phyloP scores from a whole-genome alignment of 2,113 vertebrate species.

The Ceyx cyanopectus region DNA sequence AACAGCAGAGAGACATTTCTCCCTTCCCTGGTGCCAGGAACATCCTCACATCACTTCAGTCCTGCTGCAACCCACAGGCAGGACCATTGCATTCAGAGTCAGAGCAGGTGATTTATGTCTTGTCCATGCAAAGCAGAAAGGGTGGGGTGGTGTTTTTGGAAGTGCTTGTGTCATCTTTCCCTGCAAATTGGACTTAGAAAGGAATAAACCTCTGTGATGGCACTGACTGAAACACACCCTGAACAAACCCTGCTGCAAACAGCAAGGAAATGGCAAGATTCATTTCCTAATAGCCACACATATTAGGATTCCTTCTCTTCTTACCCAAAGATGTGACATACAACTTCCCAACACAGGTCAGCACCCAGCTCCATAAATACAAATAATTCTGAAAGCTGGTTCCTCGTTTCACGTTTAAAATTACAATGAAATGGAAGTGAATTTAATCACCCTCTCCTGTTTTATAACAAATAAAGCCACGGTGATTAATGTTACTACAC shows the following conservation, averaged over 20 bases:
- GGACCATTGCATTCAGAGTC: fast-evolving
- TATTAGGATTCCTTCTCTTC: background rate
- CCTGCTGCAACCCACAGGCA: background rate
- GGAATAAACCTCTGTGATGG: background rate
- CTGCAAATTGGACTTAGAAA: background rate
- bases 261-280: background rate
- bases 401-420: background rate
- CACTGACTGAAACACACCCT: background rate
- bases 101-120: background rate
- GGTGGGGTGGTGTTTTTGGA: background rate
- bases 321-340: background rate
- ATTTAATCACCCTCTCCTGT: background rate
- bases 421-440: background rate
- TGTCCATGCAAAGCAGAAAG: background rate
- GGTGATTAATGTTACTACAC: background rate
- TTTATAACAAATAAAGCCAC: conserved; percentile 6
- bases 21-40: background rate
- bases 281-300: background rate
- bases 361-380: background rate
- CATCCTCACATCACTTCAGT: background rate
- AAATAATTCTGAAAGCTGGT: background rate
- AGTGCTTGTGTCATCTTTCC: background rate
- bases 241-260: background rate
- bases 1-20: background rate
- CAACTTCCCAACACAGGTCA: background rate